Base-by-base conservation (phyloP, 2,113 vertebrate genomes). In the Tauraco erythrolophus region DNA sequence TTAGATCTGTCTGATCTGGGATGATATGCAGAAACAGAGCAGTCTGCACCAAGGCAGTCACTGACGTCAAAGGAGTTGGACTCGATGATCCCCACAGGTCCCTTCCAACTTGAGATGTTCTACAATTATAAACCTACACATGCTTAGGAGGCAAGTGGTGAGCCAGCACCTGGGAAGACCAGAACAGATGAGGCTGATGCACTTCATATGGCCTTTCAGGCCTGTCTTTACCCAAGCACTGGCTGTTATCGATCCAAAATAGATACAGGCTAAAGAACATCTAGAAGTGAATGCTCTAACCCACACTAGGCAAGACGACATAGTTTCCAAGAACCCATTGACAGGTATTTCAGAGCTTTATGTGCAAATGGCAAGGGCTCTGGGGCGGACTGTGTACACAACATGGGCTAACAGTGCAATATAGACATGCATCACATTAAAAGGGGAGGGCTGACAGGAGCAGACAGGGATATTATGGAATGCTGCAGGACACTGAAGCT, bases 311-410 rank as follows among this genome's bases (percentile, higher is more conserved):
- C n/a, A 48, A 46, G 68, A 75, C 51, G 58, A 71, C 5, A 2
- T 2, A 2, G 6, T 14, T 72, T 58, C 58, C 13, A 4, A 9
- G 51, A 58, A 39, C 33, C 30, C 33, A 18, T 0, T 1, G 24
- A 15, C 6, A 19, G 0, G 4, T n/a, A 23, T 23, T 54, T 22
- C 39, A 48, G 68, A 48, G 75, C 46, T 60, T 5, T 31, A 30
- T 8, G 25, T 37, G 41, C 27, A 30, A 39, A 72, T 0, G 10
- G 27, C 25, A 19, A 48, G 68, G 41, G 9, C 37, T 21, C 23
- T 19, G 22, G 50, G 43, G 50, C 11, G 2, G 48, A 4, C 25
- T 4, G 8, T 0, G 13, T 6, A 14, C 21, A 1, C 3, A 37
- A 14, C 6, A 3, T 1, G 19, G 41, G 64, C n/a, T 28, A 35